Evolutionary conservation across 2,888 invertebrate species (phyloP), one percentile per base, ranked within the genome.

Genomic region (Elegia similella): DNA sequence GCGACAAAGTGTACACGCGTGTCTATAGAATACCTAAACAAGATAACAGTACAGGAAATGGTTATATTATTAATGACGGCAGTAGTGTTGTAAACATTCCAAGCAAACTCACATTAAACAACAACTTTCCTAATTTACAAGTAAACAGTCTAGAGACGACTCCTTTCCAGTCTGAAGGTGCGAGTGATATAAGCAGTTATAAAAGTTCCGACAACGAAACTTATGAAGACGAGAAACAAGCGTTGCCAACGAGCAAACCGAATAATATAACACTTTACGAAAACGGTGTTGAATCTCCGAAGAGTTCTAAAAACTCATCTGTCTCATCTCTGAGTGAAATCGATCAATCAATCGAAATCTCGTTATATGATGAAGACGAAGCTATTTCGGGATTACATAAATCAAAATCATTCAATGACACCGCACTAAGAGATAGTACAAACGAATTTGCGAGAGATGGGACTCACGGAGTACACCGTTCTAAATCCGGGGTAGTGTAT

Each of bases 191-290:
- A 67, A 92, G 92, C 70, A 92, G 92, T 78, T 87, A 86, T 68
- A 92, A 92, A 80, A 92, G 92, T 80, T 92, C 92, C 55, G 92
- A 92, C 72, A 86, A 90, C 68, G 92, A 92, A 74, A 86, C 82
- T 63, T 80, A 65, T 60, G 84, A 82, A 57, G 81, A 82, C 57
- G 66, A 71, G 65, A 76, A 75, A 66, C 72, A 69, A 61, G 71
- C 70, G 48, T 65, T 68, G 59, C 67, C 68, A 59, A 67, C 70
- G 59, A 64, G 66, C 61, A 69, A 62, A 57, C 67, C 69, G 55
- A 68, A 62, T 59, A 48, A 59, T 44, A 44, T 68, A 63, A 68
- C 64, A 62, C 42, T 57, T 64, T 60, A 61, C 47, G 65, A 70
- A 54, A 76, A 76, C 58, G 70, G 67, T 59, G 61, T 64, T 29